Conservation (phyloP, 2,797 vertebrate species). For the Neosilurus hyrtlii region DNA sequence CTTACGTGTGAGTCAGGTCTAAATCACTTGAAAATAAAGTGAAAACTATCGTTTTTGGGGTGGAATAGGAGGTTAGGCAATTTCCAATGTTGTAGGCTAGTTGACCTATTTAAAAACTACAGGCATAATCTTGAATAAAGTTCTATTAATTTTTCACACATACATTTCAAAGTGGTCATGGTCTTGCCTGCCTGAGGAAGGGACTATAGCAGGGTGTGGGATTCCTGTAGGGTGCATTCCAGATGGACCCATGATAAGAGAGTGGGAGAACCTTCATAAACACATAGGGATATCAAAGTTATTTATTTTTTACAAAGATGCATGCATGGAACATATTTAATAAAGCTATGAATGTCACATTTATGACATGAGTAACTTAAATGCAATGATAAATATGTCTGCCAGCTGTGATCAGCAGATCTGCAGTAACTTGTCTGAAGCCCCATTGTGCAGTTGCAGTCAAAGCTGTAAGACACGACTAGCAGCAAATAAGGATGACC, state of each 20-base stretch:
- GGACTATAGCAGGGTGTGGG: constrained; percentile 93
- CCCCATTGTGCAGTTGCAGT: not conserved
- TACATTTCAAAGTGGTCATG: constrained; percentile 91
- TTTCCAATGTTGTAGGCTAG: not conserved
- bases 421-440: not conserved
- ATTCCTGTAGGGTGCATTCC: constrained; percentile 95
- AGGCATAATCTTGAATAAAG: not conserved
- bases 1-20: no score
- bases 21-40: not conserved
- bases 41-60: not conserved
- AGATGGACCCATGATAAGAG: constrained; percentile 88
- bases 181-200: constrained; percentile 91
- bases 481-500: not conserved
- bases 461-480: not conserved
- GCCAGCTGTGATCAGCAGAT: not conserved
- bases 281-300: constrained; percentile 19
- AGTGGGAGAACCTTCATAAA: constrained; percentile 87
- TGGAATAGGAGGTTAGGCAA: not conserved
- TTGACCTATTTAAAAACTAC: not conserved
- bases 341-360: not conserved
- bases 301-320: constrained; percentile 7
- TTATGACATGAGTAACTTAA: not conserved
- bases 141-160: constrained; percentile 68
- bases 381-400: not conserved
- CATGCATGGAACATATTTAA: not conserved